Conservation (phyloP, 2,113 vertebrate species). For the Odocoileus hemionus region DNA sequence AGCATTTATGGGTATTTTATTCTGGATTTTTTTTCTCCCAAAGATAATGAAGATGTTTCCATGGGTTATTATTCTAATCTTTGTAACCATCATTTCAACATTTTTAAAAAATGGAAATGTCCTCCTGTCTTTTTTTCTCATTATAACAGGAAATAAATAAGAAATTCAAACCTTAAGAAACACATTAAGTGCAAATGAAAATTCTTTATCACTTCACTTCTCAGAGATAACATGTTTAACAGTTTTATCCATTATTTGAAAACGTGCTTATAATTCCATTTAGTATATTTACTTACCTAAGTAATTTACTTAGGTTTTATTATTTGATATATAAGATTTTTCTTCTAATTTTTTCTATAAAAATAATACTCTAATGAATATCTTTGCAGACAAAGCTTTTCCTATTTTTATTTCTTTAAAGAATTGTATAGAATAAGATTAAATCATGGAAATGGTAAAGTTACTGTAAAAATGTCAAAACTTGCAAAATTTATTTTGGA, state of each 20-base stretch:
- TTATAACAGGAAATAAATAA: not conserved
- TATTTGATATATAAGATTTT: not conserved
- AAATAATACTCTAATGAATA: not conserved
- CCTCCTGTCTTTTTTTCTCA: not conserved
- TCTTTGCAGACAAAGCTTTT: not conserved
- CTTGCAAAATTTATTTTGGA: not conserved
- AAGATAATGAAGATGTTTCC: not conserved
- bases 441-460: not conserved
- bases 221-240: not conserved
- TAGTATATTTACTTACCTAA: not conserved
- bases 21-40: not conserved
- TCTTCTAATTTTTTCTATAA: not conserved
- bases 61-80: not conserved
- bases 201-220: conserved; percentile 6
- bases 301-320: not conserved
- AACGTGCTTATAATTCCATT: not conserved
- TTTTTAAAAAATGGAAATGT: conserved; percentile 20
- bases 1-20: not conserved
- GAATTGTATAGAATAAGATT: not conserved
- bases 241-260: not conserved
- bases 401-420: not conserved
- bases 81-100: not conserved
- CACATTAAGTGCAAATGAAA: conserved; percentile 25
- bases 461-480: not conserved
- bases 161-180: conserved; percentile 6